A percentile compares a stretch with the other conserved stretches of the same genome.
Conservation (phyloP, 2,888 invertebrate species). For the Calameuta idolon region DNA sequence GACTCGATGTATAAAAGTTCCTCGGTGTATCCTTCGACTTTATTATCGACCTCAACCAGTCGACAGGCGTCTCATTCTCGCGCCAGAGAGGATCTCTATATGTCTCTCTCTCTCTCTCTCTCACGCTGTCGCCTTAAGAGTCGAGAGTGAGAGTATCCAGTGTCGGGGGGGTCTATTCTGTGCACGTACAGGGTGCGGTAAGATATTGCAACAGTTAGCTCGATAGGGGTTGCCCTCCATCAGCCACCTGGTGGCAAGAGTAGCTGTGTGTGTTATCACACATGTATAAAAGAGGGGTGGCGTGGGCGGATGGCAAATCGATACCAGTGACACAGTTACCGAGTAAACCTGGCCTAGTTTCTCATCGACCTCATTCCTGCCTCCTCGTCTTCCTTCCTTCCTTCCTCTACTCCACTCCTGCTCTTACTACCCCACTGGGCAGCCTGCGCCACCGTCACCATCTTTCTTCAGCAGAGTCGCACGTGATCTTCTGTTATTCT, state of each 20-base stretch:
- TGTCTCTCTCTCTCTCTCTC: not conserved
- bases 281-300: slow-evolving; percentile 29
- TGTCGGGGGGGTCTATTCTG: not conserved
- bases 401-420: not conserved
- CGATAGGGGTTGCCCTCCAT: not conserved
- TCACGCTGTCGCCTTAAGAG: not conserved
- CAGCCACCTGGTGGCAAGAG: not conserved
- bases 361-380: slow-evolving; percentile 54
- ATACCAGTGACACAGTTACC: slow-evolving; percentile 65
- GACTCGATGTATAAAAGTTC: not conserved
- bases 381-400: slow-evolving; percentile 32
- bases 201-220: not conserved
- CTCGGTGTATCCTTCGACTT: not conserved
- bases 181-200: not conserved
- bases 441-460: not conserved
- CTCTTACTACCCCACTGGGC: not conserved
- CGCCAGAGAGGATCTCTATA: not conserved
- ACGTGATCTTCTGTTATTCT: not conserved
- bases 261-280: not conserved
- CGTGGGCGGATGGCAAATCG: slow-evolving; percentile 52
- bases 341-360: slow-evolving; percentile 66
- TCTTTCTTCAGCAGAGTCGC: not conserved
- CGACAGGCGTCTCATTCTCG: slow-evolving; percentile 9
- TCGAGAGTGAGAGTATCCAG: not conserved
- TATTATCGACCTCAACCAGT: not conserved